Percentiles rank a stretch among this genome's conserved stretches.
phyloP scores from a whole-genome alignment of 2,888 invertebrate genomes.

The Tenthredo amoena region DNA sequence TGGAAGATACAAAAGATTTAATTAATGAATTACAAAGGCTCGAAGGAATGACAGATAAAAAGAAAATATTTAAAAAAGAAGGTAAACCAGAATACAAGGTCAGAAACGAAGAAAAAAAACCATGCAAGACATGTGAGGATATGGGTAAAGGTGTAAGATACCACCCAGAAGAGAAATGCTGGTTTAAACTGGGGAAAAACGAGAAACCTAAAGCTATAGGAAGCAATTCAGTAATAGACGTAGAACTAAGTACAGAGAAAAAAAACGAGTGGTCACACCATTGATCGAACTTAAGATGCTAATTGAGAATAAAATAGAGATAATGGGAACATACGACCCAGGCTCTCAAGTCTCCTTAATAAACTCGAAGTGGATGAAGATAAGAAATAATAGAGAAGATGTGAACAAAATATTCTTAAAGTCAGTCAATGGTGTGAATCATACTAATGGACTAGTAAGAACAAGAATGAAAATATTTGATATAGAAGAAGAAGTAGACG shows the following conservation, averaged over 20 bases:
- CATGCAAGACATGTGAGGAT: slow-evolving; percentile 42
- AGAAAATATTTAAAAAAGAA: slow-evolving; percentile 38
- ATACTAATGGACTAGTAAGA: slow-evolving; percentile 56
- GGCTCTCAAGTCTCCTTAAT: slow-evolving; percentile 60
- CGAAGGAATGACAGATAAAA: slow-evolving; percentile 33
- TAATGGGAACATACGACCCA: slow-evolving; percentile 59
- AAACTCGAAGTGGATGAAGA: slow-evolving; percentile 59
- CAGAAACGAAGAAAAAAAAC: slow-evolving; percentile 42
- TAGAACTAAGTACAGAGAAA: slow-evolving; percentile 55
- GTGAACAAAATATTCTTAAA: slow-evolving; percentile 56
- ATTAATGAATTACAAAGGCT: slow-evolving; percentile 42
- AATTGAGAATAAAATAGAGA: slow-evolving; percentile 54
- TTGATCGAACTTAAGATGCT: slow-evolving; percentile 56
- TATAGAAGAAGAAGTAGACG: slow-evolving; percentile 55
- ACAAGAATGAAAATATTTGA: slow-evolving; percentile 58
- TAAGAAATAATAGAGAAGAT: slow-evolving; percentile 57
- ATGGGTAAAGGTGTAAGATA: slow-evolving; percentile 57
- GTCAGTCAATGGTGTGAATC: slow-evolving; percentile 58
- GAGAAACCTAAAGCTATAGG: slow-evolving; percentile 54
- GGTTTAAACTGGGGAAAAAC: slow-evolving; percentile 55
- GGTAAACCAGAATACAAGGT: slow-evolving; percentile 38
- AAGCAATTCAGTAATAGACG: slow-evolving; percentile 61
- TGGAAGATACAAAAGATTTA: slow-evolving; percentile 39
- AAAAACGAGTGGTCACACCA: slow-evolving; percentile 59
- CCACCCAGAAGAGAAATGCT: slow-evolving; percentile 56